phyloP scores from a whole-genome alignment of 2,113 vertebrate genomes.

The Hassar affinis region DNA sequence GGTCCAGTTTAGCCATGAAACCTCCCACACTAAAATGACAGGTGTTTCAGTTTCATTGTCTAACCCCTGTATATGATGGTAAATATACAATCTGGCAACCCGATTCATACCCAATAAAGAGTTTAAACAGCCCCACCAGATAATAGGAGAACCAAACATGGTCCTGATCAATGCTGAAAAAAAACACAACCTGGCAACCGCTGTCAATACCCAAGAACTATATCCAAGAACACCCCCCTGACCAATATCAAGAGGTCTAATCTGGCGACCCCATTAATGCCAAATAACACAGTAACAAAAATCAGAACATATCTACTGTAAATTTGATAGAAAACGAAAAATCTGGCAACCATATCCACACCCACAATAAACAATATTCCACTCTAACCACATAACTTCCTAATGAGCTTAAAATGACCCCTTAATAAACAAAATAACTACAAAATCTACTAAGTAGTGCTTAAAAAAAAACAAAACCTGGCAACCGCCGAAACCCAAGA shows the following conservation, averaged over 20 bases:
- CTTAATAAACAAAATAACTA: background rate
- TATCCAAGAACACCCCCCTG: background rate
- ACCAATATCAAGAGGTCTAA: background rate
- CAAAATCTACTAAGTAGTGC: background rate
- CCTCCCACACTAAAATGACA: too few species aligned
- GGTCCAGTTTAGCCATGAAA: too few species aligned
- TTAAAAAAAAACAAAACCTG: background rate
- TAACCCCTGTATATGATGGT: too few species aligned
- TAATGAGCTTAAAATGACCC: background rate
- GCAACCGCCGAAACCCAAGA: too few species aligned
- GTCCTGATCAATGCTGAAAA: background rate
- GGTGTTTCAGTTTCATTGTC: too few species aligned
- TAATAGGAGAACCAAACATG: background rate
- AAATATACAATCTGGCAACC: background rate
- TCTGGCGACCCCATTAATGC: background rate
- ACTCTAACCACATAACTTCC: background rate
- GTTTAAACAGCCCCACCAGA: too few species aligned
- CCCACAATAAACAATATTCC: too few species aligned
- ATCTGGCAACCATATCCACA: background rate
- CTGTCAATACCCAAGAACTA: background rate
- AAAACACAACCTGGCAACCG: background rate
- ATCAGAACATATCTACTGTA: background rate
- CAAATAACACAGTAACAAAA: background rate
- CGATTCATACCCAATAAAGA: background rate
- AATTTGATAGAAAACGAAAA: background rate